These are phyloP conservation scores for Temnothorax unifasciatus DNA, from an alignment of 2,888 invertebrate genomes.

Conservation along the genomic window DNA sequence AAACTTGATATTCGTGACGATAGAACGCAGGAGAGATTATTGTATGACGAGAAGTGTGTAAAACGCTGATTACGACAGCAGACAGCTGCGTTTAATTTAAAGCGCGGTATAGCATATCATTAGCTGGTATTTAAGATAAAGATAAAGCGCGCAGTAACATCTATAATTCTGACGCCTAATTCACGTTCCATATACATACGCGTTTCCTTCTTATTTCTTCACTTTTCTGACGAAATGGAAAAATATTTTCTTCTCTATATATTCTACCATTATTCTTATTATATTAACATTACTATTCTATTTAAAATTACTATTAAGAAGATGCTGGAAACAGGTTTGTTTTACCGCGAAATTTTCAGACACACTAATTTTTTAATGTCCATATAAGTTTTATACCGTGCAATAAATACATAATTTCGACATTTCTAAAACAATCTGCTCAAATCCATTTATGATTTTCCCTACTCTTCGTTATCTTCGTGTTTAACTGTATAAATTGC, in stretches of 20 bases:
- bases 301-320: neutral
- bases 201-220: neutral
- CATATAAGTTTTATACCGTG: neutral
- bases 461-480: neutral
- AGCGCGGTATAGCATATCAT: slow-evolving; percentile 21
- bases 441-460: neutral
- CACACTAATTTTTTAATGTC: too few species aligned
- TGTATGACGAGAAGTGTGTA: slow-evolving; percentile 18
- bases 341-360: too few species aligned
- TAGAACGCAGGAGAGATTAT: neutral
- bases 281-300: neutral
- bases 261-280: neutral
- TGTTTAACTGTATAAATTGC: neutral
- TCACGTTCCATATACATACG: neutral
- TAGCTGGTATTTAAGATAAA: slow-evolving; percentile 26
- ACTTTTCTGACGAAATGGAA: neutral
- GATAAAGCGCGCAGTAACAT: slow-evolving; percentile 20
- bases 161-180: slow-evolving; percentile 7
- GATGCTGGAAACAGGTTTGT: too few species aligned
- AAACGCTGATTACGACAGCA: slow-evolving; percentile 27
- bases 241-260: neutral
- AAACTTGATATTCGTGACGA: neutral
- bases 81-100: slow-evolving; percentile 31
- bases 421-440: neutral
- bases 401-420: neutral